Base-by-base conservation (phyloP, 2,888 invertebrate species). In the Tiliacea citrago region DNA sequence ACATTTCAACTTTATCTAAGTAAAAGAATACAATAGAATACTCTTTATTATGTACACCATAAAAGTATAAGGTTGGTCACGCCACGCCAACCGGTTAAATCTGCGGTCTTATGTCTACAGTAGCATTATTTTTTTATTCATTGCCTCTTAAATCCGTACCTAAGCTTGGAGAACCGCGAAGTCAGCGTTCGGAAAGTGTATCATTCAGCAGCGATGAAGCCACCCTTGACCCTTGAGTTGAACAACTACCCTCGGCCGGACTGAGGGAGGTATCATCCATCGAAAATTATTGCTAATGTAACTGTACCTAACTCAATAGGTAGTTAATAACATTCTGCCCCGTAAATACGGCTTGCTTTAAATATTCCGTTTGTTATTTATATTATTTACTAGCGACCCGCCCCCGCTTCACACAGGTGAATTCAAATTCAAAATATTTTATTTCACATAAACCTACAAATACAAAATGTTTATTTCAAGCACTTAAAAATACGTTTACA, bases 111-210 rank as follows among this genome's bases (percentile, higher is more conserved):
- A 45, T 45, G 16, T 24, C 29, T 35, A 13, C 6, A 47, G 35
- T 9, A 35, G 35, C n/a, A 7, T 45, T 65, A n/a, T 13, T 16
- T 69, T 49, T 29, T 21, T 0, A 49, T 67, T 67, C 13, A 9
- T 45, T 10, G 13, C 24, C 55, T 49, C 66, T 16, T 24, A 53
- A 29, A 55, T 55, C n/a, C 21, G 49, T 2, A 21, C 45, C 16
- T 35, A 68, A 49, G 49, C 49, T 80, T 61, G 21, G 16, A 68
- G 13, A 65, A 29, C 18, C n/a, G 68, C 79, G 53, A 42, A 16
- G 75, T 67, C 75, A 76, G 74, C 67, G 58, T 39, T 79, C 72
- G 63, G 24, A n/a, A 73, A 87, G 80, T 77, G 82, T 79, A 71
- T 81, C 75, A 82, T 58, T 86, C 87, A 83, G 61, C 73, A 58